Base-by-base conservation (phyloP, 1,140 invertebrate genomes). In the Drosophila ficusphila region DNA sequence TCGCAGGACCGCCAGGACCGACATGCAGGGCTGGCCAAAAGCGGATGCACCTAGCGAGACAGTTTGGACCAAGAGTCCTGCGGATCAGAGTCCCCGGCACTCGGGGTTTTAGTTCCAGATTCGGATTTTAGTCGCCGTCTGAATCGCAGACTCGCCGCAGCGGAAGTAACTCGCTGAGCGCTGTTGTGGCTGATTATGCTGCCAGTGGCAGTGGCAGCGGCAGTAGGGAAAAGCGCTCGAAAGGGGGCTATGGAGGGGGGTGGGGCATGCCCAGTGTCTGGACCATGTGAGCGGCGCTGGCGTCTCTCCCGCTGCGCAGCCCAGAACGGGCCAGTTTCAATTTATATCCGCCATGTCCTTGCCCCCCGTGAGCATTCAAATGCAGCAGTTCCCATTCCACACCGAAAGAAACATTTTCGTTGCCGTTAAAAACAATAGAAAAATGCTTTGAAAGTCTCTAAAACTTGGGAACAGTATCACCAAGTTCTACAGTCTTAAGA, bases 121-220 rank as follows among this genome's bases (percentile, higher is more conserved):
- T 23, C n/a, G n/a, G n/a, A n/a, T n/a, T n/a, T n/a, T 19, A 44
- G 53, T 39, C 53, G 29, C 53, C 18, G 53, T 57, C 53, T 33
- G 27, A 61, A 7, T 36, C 33, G 27, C 41, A 42, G 48, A 83
- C 68, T 83, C 79, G 79, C 82, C 88, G 89, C 88, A 90, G 79
- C 83, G 89, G 89, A 90, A 89, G 83, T 83, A 90, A 90, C 89
- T 90, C 70, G 74, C 77, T 82, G 75, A 57, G 81, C 81, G 81
- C 81, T 88, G 85, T 90, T 90, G 85, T 79, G 89, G 89, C 89
- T 90, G 89, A 90, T 90, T 90, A 89, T 89, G 89, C 83, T 86
- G 83, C 88, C 41, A 44, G 41, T 62, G 79, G 62, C 89, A 85
- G 70, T 29, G 61, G 65, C 33, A 61, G 23, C 5, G 23, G 23